Evolutionary conservation across 2,888 invertebrate genomes (phyloP).

Genomic region (Ochropleura plecta): DNA sequence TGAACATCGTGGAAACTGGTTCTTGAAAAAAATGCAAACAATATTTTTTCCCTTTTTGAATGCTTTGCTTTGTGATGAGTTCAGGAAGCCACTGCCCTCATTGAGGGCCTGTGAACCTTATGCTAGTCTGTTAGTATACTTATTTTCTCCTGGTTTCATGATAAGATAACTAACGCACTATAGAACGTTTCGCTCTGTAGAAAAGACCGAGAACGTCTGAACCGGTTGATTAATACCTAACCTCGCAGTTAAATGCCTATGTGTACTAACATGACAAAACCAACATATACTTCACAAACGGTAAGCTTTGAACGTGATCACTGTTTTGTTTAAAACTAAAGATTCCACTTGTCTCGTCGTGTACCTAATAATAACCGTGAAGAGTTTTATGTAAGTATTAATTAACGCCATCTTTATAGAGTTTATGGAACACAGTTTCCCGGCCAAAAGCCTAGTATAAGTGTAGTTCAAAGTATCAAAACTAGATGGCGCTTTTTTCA

Average conservation of each 20-base stretch:
- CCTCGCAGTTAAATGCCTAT: not conserved
- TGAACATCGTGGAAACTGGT: not conserved
- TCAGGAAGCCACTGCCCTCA: not conserved
- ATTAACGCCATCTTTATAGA: slow-evolving; percentile 27
- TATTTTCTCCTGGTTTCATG: not conserved
- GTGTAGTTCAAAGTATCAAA: not conserved
- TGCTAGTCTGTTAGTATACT: not conserved
- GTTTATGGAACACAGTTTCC: not conserved
- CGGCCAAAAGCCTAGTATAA: not conserved
- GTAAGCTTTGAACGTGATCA: not conserved
- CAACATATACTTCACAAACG: not conserved
- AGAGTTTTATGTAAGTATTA: not conserved
- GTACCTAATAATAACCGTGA: not conserved
- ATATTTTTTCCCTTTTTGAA: not conserved
- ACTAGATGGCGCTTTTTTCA: slow-evolving; percentile 15
- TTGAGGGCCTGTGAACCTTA: not conserved
- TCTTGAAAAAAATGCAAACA: not conserved
- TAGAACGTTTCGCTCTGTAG: not conserved
- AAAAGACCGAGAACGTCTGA: not conserved
- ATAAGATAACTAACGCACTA: not conserved
- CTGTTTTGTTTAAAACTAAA: not conserved
- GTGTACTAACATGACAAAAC: not conserved
- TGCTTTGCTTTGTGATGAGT: not conserved
- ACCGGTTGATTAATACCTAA: not conserved
- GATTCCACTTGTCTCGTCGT: not conserved